Conservation (phyloP, 2,888 invertebrate genomes). For the Acronicta aceris region DNA sequence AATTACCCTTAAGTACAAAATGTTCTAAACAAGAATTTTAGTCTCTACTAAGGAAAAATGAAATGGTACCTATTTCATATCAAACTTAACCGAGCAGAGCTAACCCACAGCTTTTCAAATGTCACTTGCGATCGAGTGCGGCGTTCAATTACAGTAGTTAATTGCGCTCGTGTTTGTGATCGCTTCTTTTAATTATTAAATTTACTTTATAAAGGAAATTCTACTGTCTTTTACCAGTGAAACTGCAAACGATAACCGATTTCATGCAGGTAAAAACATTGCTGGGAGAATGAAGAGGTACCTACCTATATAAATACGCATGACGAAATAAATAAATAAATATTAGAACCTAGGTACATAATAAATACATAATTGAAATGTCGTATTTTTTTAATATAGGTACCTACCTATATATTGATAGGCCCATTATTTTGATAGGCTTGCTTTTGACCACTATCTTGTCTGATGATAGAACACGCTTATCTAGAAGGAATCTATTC, state of each 20-base stretch:
- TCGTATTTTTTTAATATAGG: too few species aligned
- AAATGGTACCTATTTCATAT: slow-evolving; percentile 11
- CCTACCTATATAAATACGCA: too few species aligned
- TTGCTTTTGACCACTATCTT: too few species aligned
- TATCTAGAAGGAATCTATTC: too few species aligned
- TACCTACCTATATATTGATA: too few species aligned
- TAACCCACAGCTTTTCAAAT: slow-evolving; percentile 55
- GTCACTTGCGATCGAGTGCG: slow-evolving; percentile 52
- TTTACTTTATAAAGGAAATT: not conserved
- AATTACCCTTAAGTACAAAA: too few species aligned
- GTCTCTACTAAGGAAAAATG: not conserved
- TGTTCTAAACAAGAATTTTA: too few species aligned
- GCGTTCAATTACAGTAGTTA: slow-evolving; percentile 61
- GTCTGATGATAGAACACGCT: too few species aligned
- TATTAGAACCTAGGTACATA: too few species aligned
- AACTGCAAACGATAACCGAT: not conserved
- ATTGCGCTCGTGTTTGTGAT: slow-evolving; percentile 64
- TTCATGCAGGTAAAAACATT: not conserved
- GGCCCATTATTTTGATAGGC: too few species aligned
- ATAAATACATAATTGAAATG: too few species aligned
- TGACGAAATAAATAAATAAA: too few species aligned
- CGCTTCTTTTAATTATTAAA: slow-evolving; percentile 29
- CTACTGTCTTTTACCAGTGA: not conserved
- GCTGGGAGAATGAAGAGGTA: not conserved
- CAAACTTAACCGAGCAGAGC: slow-evolving; percentile 19